Conservation (phyloP, 2,797 vertebrate genomes). For the Macroramphosus scolopax region DNA sequence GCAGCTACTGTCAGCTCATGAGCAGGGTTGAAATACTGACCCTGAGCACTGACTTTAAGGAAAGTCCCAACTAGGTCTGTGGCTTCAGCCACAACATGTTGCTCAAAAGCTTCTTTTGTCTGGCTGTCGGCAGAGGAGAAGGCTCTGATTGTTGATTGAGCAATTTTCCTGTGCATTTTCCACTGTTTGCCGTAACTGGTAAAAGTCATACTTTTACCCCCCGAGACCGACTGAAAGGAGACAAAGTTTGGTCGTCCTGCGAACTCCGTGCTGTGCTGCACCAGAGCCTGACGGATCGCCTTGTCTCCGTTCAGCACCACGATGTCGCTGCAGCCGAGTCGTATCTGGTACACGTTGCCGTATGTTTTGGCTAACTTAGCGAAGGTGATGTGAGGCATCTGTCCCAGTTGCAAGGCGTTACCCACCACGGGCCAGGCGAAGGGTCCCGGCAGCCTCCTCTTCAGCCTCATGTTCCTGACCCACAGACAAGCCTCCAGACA, state of each 20-base stretch:
- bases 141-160: constrained; percentile 79
- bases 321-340: constrained; percentile 76
- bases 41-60: constrained; percentile 53
- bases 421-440: constrained; percentile 86
- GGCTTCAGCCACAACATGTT: constrained; percentile 79
- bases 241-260: constrained; percentile 80
- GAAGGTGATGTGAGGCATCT: constrained; percentile 84
- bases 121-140: constrained; percentile 77
- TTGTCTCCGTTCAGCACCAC: constrained; percentile 82
- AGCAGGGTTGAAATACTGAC: constrained; percentile 72
- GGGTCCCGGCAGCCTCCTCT: constrained; percentile 79
- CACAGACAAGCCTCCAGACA: constrained; percentile 76
- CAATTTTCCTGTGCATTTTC: constrained; percentile 80
- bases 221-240: constrained; percentile 76
- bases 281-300: constrained; percentile 80
- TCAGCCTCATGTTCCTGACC: constrained; percentile 66
- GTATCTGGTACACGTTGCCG: constrained; percentile 84
- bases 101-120: constrained; percentile 76
- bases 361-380: constrained; percentile 78
- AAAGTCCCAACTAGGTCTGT: constrained; percentile 72
- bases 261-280: constrained; percentile 73
- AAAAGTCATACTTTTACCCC: constrained; percentile 79
- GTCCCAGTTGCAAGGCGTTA: constrained; percentile 85
- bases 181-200: constrained; percentile 76
- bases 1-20: constrained; percentile 77